Conservation (phyloP, 2,888 invertebrate genomes). For the Parasteatoda lunata region DNA sequence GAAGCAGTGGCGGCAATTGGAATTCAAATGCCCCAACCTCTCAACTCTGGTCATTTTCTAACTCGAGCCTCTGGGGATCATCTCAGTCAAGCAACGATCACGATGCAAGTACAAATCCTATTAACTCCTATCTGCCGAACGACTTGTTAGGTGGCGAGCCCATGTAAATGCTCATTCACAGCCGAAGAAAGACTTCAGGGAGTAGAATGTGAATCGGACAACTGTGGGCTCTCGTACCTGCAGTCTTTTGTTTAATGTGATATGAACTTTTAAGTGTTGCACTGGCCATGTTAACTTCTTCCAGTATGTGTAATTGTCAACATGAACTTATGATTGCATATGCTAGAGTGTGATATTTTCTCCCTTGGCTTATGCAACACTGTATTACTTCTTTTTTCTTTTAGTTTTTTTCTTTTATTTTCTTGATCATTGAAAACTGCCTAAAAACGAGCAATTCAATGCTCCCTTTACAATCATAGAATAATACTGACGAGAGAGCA, state of each 20-base stretch:
- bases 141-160: constrained; percentile 89
- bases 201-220: constrained; percentile 4
- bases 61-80: constrained; percentile 76
- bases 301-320: constrained; percentile 55
- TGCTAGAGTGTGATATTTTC: constrained; percentile 68
- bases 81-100: constrained; percentile 72
- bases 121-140: constrained; percentile 89
- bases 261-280: constrained; percentile 62
- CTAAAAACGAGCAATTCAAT: constrained; percentile 31
- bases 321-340: constrained; percentile 25
- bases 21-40: constrained; percentile 34
- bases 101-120: constrained; percentile 75
- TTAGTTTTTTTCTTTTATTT: neutral
- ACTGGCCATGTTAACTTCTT: constrained; percentile 64
- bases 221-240: neutral
- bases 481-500: constrained; percentile 53
- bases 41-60: constrained; percentile 80
- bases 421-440: constrained; percentile 34
- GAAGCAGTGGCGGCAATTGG: constrained; percentile 28
- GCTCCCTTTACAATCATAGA: constrained; percentile 56
- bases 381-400: constrained; percentile 24
- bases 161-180: constrained; percentile 77
- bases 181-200: neutral
- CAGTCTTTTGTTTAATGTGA: constrained; percentile 59
- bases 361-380: constrained; percentile 51